Evolutionary conservation across 1,140 invertebrate genomes (phyloP), one percentile per base, ranked within the genome.

Genomic region (Ooceraea biroi): DNA sequence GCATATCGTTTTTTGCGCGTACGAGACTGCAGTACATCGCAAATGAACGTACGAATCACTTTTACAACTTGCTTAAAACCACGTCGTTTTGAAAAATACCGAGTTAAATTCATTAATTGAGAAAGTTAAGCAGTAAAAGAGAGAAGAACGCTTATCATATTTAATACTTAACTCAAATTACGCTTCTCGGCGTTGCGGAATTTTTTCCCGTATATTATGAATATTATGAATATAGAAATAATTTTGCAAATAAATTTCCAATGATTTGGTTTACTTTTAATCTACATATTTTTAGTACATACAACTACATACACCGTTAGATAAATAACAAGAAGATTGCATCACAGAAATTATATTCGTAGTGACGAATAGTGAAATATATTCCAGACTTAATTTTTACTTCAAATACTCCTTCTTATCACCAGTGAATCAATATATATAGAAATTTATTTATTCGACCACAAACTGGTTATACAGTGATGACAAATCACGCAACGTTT

Each of bases 1-100:
- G 63, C 85, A 76, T 88, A 88, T 88, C 82, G 85, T 87, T 84
- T 87, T 69, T 88, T 61, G 58, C 48, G 41, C 41, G 60, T 57
- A 44, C 36, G 68, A 65, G 68, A 69, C 61, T 87, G 50, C 66
- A 80, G 84, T 77, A 41, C 11, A n/a, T 10, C 22, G n/a, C 55
- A 19, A n/a, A 17, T 36, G 27, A 12, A 8, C 25, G 19, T 82
- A 58, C 14, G 48, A 60, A 60, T 82, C 19, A 82, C 74, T 82
- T 82, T 60, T 78, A 1, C 22, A 19, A 78, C 55, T 14, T 19
- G 11, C 14, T 77, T 30, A 68, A 78, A 25, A 58, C 46, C 52
- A 14, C 17, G 19, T 11, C 10, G 30, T 14, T 44, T 52, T 11
- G 36, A 36, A 36, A 36, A 55, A 44, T 68, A 44, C 14, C 0